A percentile compares a stretch with the other conserved stretches of the same genome.
Conservation (phyloP, 2,888 invertebrate species). For the Flabesymbios commensalis region DNA sequence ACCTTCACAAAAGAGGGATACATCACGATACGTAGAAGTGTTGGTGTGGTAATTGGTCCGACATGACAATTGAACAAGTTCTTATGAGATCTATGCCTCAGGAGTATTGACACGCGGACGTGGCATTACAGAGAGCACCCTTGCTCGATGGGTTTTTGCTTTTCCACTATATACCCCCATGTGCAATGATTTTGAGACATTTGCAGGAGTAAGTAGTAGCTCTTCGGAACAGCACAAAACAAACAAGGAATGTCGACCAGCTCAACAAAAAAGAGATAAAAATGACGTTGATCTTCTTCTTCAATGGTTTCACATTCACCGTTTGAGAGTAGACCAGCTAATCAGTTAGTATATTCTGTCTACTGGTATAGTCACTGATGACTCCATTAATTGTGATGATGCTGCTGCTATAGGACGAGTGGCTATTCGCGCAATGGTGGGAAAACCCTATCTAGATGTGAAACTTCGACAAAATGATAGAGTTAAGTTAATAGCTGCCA, state of each 20-base stretch:
- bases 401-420: not conserved
- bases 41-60: not conserved
- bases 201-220: not conserved
- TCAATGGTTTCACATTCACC: not conserved
- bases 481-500: not conserved
- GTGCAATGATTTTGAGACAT: not conserved
- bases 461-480: not conserved
- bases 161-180: not conserved
- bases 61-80: not conserved
- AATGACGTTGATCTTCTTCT: not conserved
- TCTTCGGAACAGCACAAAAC: not conserved
- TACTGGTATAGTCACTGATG: no score
- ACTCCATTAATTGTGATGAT: not conserved
- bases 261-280: no score
- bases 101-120: not conserved
- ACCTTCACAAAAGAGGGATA: not conserved
- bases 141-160: not conserved
- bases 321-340: not conserved
- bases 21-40: not conserved
- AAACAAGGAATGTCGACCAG: no score
- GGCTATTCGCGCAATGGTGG: not conserved
- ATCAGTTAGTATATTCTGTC: not conserved
- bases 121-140: not conserved
- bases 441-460: not conserved
- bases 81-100: not conserved